Base-by-base conservation (phyloP, 2,888 invertebrate species). In the Noctuana brunneofusca region DNA sequence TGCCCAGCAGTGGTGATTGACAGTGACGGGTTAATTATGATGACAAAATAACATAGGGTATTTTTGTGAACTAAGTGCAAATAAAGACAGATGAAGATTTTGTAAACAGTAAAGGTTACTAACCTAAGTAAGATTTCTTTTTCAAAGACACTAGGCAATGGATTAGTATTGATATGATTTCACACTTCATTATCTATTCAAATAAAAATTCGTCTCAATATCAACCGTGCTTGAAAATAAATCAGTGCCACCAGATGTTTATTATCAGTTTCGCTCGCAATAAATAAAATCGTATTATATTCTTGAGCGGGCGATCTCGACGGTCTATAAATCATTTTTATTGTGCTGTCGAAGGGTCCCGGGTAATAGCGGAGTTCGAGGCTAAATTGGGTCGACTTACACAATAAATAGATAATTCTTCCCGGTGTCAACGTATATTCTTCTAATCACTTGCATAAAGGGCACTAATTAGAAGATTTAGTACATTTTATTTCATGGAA, bases 251-350 rank as follows among this genome's bases (percentile, higher is more conserved):
- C 70, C 78, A 80, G 82, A 79, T 80, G 80, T 83, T 87, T 87
- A 86, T 87, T 84, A 86, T 84, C 82, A 83, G 80, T 83, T 82
- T 79, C 77, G 70, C 71, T 78, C 71, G 76, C 80, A 82, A 86
- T 87, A 87, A 87, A 86, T 86, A 86, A 87, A 85, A 78, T 84
- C 80, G 81, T 84, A 85, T 87, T 87, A 86, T 87, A 85, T 86
- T 83, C 81, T 83, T 84, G 81, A 84, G 80, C 83, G 79, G 79
- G 75, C 81, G 84, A 86, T 85, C 81, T 84, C 78, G 78, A 66
- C 70, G 81, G 72, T 83, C 83, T 82, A 87, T 87, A 89, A 87
- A 87, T 87, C 87, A 86, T 86, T 86, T 87, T 89, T 86, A 88
- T 89, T 89, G 86, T 88, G 81, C 80, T 81, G 83, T 84, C 84